Conservation (phyloP, 2,888 invertebrate genomes). For the Drosophila diplacantha region DNA sequence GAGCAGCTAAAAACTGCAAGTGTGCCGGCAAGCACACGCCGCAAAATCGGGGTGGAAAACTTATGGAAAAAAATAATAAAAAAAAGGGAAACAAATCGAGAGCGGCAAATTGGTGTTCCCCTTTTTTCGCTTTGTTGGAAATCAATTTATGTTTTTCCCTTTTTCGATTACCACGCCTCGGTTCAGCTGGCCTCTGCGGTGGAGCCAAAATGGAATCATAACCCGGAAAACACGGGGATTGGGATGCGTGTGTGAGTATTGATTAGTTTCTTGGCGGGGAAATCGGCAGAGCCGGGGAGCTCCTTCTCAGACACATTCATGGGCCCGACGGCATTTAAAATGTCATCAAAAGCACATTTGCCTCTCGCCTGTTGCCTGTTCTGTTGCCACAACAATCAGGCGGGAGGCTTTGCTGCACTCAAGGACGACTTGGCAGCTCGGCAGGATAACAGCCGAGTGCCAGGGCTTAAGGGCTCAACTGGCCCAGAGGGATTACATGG, state of each 20-base stretch:
- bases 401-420: slow-evolving; percentile 24
- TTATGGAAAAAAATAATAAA: background rate
- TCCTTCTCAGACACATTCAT: slow-evolving; percentile 19
- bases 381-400: slow-evolving; percentile 10
- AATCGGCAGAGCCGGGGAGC: background rate
- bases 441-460: slow-evolving; percentile 31
- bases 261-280: slow-evolving; percentile 25
- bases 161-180: slow-evolving; percentile 24
- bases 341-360: slow-evolving; percentile 68
- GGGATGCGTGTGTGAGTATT: slow-evolving; percentile 18
- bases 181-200: slow-evolving; percentile 28
- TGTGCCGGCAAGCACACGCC: slow-evolving; percentile 8
- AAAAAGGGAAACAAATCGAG: slow-evolving; percentile 7
- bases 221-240: slow-evolving; percentile 23
- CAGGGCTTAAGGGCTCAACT: slow-evolving; percentile 51
- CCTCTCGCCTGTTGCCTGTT: slow-evolving; percentile 10
- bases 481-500: slow-evolving; percentile 12
- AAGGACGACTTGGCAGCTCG: slow-evolving; percentile 29
- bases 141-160: slow-evolving; percentile 36
- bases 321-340: slow-evolving; percentile 44
- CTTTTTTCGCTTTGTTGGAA: slow-evolving; percentile 23
- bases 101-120: slow-evolving; percentile 26
- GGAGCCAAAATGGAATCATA: slow-evolving; percentile 29
- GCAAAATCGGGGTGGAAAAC: slow-evolving; percentile 1
- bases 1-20: slow-evolving; percentile 27